Conservation (phyloP, 2,113 vertebrate genomes). For the Macheiramphus alcinus region DNA sequence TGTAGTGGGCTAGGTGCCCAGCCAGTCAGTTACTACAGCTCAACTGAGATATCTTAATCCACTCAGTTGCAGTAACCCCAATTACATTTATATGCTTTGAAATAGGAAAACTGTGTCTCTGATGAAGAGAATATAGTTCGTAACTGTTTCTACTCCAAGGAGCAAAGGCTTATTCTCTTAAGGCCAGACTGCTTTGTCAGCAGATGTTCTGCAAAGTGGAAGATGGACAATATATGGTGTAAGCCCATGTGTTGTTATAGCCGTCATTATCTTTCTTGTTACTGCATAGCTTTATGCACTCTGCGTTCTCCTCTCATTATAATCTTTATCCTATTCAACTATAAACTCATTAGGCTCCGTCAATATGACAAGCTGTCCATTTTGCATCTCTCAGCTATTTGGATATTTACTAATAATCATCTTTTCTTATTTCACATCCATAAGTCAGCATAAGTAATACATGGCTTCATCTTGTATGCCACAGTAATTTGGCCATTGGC, state of each 20-base stretch:
- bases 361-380: not conserved
- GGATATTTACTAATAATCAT: not conserved
- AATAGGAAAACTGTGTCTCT: not conserved
- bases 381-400: not conserved
- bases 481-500: not conserved
- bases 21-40: not conserved
- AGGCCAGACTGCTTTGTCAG: not conserved
- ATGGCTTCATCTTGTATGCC: not conserved
- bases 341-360: not conserved
- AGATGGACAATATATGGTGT: not conserved
- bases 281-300: not conserved
- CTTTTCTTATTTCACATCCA: not conserved
- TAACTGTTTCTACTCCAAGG: not conserved
- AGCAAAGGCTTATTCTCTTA: not conserved
- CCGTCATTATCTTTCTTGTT: not conserved
- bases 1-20: not conserved
- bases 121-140: not conserved
- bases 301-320: not conserved
- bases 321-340: not conserved
- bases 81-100: not conserved
- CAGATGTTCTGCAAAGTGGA: not conserved
- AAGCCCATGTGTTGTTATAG: not conserved
- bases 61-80: not conserved
- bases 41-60: not conserved
- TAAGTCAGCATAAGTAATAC: not conserved